Evolutionary conservation across 30 jellyfish, hydroid and myxozoan genomes (phyloP).

Genomic region (Clytia hemisphaerica): DNA sequence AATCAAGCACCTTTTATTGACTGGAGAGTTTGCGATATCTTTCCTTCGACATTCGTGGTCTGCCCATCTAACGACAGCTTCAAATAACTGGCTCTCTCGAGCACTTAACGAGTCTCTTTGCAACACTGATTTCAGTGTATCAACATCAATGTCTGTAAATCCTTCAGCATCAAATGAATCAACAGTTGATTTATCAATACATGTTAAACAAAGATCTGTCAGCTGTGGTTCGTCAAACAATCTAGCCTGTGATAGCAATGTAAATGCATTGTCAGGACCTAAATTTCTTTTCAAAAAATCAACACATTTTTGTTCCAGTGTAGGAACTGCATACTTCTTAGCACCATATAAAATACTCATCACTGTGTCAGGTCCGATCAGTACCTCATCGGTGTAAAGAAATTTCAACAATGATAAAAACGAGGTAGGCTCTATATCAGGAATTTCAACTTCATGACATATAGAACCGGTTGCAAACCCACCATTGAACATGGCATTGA

Average conservation of each 20-base stretch:
- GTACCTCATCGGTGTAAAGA: conserved; percentile 83
- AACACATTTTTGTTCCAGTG: conserved; percentile 88
- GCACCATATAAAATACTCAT: conserved; percentile 97
- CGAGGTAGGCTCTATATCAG: conserved; percentile 91
- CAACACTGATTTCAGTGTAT: conserved; percentile 61
- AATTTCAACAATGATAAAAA: conserved; percentile 65
- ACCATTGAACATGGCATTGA: conserved; percentile 97
- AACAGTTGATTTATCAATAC: conserved; percentile 77
- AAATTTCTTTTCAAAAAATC: conserved; percentile 80
- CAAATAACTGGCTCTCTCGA: conserved; percentile 86
- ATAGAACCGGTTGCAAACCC: conserved; percentile 77
- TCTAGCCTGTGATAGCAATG: conserved; percentile 84
- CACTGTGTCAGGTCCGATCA: conserved; percentile 90
- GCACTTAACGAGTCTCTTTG: conserved; percentile 92
- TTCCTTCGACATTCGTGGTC: conserved; percentile 86
- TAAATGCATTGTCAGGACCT: conserved; percentile 91
- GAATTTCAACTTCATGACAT: conserved; percentile 72
- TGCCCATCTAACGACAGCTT: conserved; percentile 90
- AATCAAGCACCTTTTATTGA: conserved; percentile 56
- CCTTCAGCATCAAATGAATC: conserved; percentile 93
- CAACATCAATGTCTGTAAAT: conserved; percentile 77
- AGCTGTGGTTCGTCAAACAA: conserved; percentile 96
- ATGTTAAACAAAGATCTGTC: conserved; percentile 80
- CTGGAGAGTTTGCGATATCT: conserved; percentile 55
- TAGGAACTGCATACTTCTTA: conserved; percentile 86